Conservation (phyloP, 2,113 vertebrate species). For the Ceyx cyanopectus region DNA sequence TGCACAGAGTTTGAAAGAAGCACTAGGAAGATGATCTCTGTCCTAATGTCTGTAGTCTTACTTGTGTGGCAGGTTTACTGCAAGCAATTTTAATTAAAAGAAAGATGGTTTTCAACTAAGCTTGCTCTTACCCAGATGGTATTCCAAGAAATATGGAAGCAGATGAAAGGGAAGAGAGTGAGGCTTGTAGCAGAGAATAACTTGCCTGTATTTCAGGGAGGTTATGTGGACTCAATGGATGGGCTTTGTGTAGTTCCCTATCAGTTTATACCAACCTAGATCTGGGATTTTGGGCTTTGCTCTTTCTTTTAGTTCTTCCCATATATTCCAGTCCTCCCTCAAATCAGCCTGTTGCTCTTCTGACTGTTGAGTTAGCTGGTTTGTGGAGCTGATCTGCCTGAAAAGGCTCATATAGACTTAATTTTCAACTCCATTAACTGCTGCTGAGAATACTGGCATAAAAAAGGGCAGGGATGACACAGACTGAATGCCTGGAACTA, state of each 20-base stretch:
- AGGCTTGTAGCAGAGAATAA: background rate
- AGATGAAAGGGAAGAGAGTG: background rate
- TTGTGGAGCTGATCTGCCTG: background rate
- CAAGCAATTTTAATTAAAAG: background rate
- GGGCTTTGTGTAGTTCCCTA: background rate
- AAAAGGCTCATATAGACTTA: background rate
- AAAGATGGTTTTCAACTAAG: background rate
- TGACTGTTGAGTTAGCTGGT: background rate
- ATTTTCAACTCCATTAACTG: background rate
- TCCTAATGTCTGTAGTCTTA: background rate
- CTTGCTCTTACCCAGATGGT: background rate
- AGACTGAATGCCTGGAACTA: accelerated
- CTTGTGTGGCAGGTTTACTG: background rate
- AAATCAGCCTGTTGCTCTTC: background rate
- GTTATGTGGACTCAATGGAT: accelerated
- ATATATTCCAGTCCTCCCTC: background rate
- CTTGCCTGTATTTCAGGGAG: background rate
- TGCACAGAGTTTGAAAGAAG: background rate
- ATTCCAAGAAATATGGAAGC: background rate
- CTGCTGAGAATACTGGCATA: background rate
- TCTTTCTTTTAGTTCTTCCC: background rate
- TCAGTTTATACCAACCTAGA: background rate
- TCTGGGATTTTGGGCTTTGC: background rate
- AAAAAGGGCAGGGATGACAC: background rate
- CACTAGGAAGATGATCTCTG: background rate